Evolutionary conservation across 1,140 invertebrate genomes (phyloP), one percentile per base, ranked within the genome.

Genomic region (Pollicipes pollicipes): DNA sequence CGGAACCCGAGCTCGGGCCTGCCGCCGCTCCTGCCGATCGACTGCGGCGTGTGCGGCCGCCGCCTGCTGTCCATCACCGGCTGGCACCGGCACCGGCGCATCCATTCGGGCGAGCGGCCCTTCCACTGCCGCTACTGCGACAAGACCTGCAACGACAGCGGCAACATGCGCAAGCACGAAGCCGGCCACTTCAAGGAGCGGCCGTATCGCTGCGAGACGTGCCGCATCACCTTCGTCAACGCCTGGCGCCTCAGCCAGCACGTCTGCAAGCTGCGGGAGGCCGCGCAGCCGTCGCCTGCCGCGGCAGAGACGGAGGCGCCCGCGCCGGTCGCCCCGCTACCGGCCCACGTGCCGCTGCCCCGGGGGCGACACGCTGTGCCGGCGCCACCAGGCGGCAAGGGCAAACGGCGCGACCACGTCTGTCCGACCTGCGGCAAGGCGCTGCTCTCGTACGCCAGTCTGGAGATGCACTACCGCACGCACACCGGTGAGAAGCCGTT

Each of bases 401-500:
- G 21, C 30, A 70, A 70, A 17, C 73, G 70, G 30, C 63, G 74
- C 0, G 72, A 70, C 64, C 72, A 73, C 27, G 66, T 66, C 27
- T 74, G 74, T 66, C 45, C 70, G 30, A 37, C 73, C 17, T 74
- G 74, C 58, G 68, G 30, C 35, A 70, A 72, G 28, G 70, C 69
- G 66, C 72, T 74, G 45, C 71, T 72, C 31, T 72, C 74, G 6
- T 71, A 71, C n/a, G 72, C 72, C 68, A 73, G 73, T 67, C 72
- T 74, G 69, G 72, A 74, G 69, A 69, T 72, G 28, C 95, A 97
- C 80, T 91, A 93, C 78, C 84, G 94, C 75, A 95, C 94, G 0
- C 96, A 98, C 80, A 97, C 95, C 0, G 94, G 96, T 0, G 93
- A 97, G 80, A 97, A 97, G 77, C 96, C 95, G 0, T 99, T 98